Base-by-base conservation (phyloP, 2,113 vertebrate genomes). In the Prochilodus magdalenae region DNA sequence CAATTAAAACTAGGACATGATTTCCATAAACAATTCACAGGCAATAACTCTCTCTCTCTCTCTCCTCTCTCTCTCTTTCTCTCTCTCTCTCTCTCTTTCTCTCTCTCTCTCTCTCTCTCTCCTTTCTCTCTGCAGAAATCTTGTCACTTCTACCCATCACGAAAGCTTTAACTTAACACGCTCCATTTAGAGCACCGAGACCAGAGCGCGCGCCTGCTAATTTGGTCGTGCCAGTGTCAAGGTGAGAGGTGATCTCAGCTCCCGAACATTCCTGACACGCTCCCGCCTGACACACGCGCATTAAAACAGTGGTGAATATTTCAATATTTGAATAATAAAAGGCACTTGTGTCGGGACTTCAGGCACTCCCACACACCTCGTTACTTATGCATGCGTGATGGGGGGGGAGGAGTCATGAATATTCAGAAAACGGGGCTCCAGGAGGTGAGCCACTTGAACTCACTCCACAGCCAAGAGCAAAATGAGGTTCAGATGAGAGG, bases 311-410 rank as follows among this genome's bases (percentile, higher is more conserved):
- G 26, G 36, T 73, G 63, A 77, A 83, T 77, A 79, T 80, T 83
- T 83, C 51, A 80, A 80, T 73, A 79, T 75, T 82, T 76, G 83
- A 77, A 84, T 81, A 73, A 73, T 59, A 66, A 80, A 86, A 73
- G 77, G 18, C 77, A 67, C 82, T 86, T 77, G 73, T 80, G 77
- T 80, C 62, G 67, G 77, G 24, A 59, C 74, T 65, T 26, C 59
- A 72, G 66, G 72, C 57, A 18, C 63, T 83, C 72, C 44, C 66
- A 55, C 70, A 44, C 33, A 69, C 29, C 72, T 71, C 53, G 49
- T 80, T 77, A 79, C 77, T 77, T 85, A 80, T 30, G 73, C 44
- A 80, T 77, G 53, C 51, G 11, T 53, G 49, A 13, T 1, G 8
- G 79, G 79, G 55, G 53, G 79, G 79, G 62, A 75, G 79, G 57